A percentile compares a stretch with the other conserved stretches of the same genome.
phyloP scores from a whole-genome alignment of 1,140 invertebrate genomes.

The Phocides pigmalion region DNA sequence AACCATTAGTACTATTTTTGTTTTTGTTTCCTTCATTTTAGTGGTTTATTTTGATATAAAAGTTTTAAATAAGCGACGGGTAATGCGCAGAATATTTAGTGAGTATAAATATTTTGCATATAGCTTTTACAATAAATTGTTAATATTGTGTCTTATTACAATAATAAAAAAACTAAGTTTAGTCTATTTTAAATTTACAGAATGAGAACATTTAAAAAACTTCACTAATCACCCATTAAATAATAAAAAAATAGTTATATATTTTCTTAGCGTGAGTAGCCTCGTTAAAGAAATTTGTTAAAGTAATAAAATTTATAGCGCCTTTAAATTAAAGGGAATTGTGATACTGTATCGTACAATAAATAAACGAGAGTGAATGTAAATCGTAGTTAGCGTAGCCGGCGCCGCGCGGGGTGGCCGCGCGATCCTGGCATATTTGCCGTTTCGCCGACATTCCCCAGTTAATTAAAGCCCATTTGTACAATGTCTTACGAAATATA shows the following conservation, averaged over 20 bases:
- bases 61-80: neutral
- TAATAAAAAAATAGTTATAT: neutral
- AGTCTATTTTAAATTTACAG: too few species aligned
- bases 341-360: constrained; percentile 50
- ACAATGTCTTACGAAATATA: constrained; percentile 74
- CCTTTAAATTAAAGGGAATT: constrained; percentile 48
- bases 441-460: constrained; percentile 72
- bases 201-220: too few species aligned
- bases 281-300: constrained; percentile 22
- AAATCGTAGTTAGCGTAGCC: constrained; percentile 63
- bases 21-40: neutral
- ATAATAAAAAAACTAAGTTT: neutral
- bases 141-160: neutral
- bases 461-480: constrained; percentile 80
- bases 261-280: neutral
- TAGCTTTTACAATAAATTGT: too few species aligned
- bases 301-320: constrained; percentile 22
- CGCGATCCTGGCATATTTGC: constrained; percentile 69
- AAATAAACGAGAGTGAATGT: constrained; percentile 70
- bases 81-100: neutral
- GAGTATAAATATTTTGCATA: constrained; percentile 1
- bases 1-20: neutral
- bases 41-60: neutral
- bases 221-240: neutral
- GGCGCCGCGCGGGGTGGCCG: constrained; percentile 41